phyloP scores from a whole-genome alignment of 1,140 invertebrate genomes.

The Cherax destructor region DNA sequence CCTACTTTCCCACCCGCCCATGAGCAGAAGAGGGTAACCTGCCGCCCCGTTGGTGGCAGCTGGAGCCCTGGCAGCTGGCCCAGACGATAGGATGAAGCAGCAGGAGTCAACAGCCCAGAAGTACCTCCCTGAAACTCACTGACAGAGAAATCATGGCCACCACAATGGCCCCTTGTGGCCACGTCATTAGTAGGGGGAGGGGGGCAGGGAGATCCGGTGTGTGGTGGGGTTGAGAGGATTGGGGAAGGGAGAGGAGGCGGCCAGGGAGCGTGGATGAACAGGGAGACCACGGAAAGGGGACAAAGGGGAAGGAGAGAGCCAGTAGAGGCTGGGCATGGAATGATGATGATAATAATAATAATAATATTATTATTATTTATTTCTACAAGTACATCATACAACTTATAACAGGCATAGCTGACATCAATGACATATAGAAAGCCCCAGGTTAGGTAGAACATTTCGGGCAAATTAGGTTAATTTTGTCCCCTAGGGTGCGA shows the following conservation, averaged over 20 bases:
- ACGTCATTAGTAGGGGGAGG: not conserved
- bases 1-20: no score
- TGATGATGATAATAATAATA: no score
- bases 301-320: not conserved
- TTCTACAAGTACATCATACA: no score
- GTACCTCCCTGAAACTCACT: not conserved
- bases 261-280: not conserved
- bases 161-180: not conserved
- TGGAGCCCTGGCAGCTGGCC: not conserved
- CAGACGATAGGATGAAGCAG: not conserved
- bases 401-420: no score
- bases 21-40: no score
- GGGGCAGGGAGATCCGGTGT: not conserved
- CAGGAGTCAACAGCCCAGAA: not conserved
- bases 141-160: conserved; percentile 4
- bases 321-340: no score
- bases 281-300: not conserved
- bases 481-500: no score
- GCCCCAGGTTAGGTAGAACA: no score
- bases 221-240: not conserved
- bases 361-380: no score
- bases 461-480: no score
- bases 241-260: not conserved
- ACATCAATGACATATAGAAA: no score
- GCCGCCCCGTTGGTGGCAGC: no score